These are phyloP conservation scores for Ataeniobius toweri DNA, from an alignment of 2,797 vertebrate genomes.

Conservation along the genomic window DNA sequence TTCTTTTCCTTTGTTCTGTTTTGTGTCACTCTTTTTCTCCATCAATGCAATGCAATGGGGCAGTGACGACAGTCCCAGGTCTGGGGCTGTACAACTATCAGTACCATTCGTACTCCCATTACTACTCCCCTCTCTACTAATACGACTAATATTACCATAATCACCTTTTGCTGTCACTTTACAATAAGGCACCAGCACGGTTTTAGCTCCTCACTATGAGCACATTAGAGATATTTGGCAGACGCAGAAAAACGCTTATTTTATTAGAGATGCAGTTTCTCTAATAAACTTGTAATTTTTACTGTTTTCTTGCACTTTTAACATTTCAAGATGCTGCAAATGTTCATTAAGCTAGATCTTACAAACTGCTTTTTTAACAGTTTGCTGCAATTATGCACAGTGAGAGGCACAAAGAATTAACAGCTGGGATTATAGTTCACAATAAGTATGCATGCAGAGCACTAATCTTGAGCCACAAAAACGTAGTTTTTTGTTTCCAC, in stretches of 20 bases:
- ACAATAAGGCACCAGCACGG: conserved; percentile 33
- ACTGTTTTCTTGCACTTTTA: not conserved
- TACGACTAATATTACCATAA: conserved; percentile 72
- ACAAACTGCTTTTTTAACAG: conserved; percentile 61
- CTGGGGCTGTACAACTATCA: conserved; percentile 64
- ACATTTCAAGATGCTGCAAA: not conserved
- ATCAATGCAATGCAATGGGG: conserved; percentile 72
- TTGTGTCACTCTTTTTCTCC: conserved; percentile 64
- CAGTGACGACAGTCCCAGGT: conserved; percentile 80
- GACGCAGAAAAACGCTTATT: conserved; percentile 36
- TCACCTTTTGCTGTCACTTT: conserved; percentile 56
- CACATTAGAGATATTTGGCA: conserved; percentile 26
- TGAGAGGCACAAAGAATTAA: conserved; percentile 20
- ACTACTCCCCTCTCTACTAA: conserved; percentile 61
- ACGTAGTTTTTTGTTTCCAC: not conserved
- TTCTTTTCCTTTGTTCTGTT: conserved; percentile 39
- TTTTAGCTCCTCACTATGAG: conserved; percentile 43
- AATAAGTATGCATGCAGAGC: conserved; percentile 52
- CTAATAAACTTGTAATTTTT: conserved; percentile 23
- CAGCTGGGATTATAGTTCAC: conserved; percentile 1
- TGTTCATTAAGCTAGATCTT: conserved; percentile 23
- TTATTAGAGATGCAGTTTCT: conserved; percentile 69
- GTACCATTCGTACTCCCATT: conserved; percentile 40
- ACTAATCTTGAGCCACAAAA: conserved; percentile 18
- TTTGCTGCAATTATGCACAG: conserved; percentile 42